These are phyloP conservation scores for Philaethria dido DNA, from an alignment of 2,888 invertebrate genomes.

Conservation along the genomic window DNA sequence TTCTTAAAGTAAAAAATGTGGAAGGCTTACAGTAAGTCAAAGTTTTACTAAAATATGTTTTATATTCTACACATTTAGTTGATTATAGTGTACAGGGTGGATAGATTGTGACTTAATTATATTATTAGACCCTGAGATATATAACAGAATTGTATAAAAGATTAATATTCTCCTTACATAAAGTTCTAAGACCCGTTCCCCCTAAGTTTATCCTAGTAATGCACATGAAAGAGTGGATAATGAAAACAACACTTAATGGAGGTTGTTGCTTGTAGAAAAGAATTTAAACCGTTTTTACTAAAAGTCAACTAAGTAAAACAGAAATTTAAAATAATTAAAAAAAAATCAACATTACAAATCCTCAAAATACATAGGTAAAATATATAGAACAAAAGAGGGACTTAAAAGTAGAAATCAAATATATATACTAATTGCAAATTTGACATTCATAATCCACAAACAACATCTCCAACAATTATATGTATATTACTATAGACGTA, in stretches of 20 bases:
- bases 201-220: conserved; percentile 25
- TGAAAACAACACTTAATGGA: conserved; percentile 30
- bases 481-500: background rate
- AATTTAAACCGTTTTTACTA: too few relatives aligned
- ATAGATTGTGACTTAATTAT: conserved; percentile 15
- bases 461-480: conserved; percentile 4
- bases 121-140: conserved; percentile 7
- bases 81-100: conserved; percentile 8
- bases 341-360: too few relatives aligned
- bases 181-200: conserved; percentile 33
- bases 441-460: background rate
- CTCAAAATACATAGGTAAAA: too few relatives aligned
- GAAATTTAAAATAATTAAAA: too few relatives aligned
- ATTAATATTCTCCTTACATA: conserved; percentile 11
- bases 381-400: too few relatives aligned
- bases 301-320: too few relatives aligned
- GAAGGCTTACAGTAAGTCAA: conserved; percentile 12
- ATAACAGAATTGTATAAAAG: conserved; percentile 5
- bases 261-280: conserved; percentile 3
- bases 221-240: conserved; percentile 32
- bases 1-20: conserved; percentile 1
- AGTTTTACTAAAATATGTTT: conserved; percentile 4
- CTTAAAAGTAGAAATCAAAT: too few relatives aligned
- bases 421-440: too few relatives aligned
- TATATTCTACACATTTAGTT: conserved; percentile 3